Percentiles rank a stretch among this genome's conserved stretches.
Conservation (phyloP, 2,888 invertebrate genomes). For the Coronaproctus castanopsis region DNA sequence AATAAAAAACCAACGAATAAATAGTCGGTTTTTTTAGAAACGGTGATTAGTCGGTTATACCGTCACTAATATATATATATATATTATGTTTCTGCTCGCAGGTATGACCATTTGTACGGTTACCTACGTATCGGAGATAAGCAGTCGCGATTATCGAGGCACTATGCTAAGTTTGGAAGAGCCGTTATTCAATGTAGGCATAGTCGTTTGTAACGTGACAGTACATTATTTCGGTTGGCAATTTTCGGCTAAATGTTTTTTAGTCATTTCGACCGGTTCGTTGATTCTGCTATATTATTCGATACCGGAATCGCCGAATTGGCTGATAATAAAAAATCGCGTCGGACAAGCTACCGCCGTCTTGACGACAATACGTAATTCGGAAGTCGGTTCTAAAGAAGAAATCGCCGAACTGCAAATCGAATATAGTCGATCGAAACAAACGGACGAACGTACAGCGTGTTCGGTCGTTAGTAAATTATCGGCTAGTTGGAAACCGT, state of each 20-base stretch:
- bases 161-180: background rate
- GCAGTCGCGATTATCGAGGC: background rate
- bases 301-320: background rate
- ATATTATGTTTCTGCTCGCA: no score
- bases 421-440: background rate
- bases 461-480: background rate
- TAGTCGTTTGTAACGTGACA: background rate
- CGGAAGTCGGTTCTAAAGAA: background rate
- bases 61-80: no score
- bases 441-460: background rate
- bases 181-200: background rate
- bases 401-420: background rate
- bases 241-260: background rate
- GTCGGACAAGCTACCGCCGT: background rate
- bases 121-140: background rate
- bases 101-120: background rate
- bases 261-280: background rate
- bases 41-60: no score
- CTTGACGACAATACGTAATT: background rate
- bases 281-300: background rate
- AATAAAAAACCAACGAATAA: no score
- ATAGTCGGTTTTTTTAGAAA: no score
- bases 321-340: background rate
- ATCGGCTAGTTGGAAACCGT: background rate
- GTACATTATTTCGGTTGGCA: background rate